Evolutionary conservation across 1,140 invertebrate species (phyloP), one percentile per base, ranked within the genome.

Genomic region (Lordiphosa collinella): DNA sequence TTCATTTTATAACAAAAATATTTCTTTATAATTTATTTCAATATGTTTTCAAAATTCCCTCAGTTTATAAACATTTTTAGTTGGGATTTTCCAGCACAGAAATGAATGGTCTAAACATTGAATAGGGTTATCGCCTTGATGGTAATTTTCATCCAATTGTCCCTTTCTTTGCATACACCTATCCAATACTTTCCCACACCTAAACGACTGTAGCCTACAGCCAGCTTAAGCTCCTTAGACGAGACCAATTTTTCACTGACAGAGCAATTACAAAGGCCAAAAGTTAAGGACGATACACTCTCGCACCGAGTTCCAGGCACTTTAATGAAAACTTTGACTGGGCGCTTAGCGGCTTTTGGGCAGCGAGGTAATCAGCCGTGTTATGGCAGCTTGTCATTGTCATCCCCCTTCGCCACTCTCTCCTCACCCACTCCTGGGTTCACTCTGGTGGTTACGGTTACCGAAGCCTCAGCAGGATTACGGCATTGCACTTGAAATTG

Each of bases 261-360:
- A 44, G 18, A 31, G 63, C 55, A 54, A 60, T 68, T 68, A 68
- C 63, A 68, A 68, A 68, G 65, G 55, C 55, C 64, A 40, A 68
- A 68, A 68, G 36, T 46, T 50, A 46, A 11, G 6, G 12, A 16
- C 37, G 4, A 14, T 14, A 7, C 32, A 29, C 44, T 9, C 6
- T 9, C 6, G 14, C 31, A 34, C 13, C 29, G 12, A 16, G 37
- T 14, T 12, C 2, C 7, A 56, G 62, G 47, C 65, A 60, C 64
- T 68, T 68, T 68, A 68, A 68, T 61, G 65, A 68, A 68, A 68
- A 68, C 65, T 68, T 68, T 54, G 49, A 38, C 44, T 29, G 63
- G 46, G 63, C 55, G 65, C 56, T 68, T 68, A 68, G 65, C 57
- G 64, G 65, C 68, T 68, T 58, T 59, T 35, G 13, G 10, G n/a